Conservation (phyloP, 2,888 invertebrate genomes). For the Gastracanthus pulcherrimus region DNA sequence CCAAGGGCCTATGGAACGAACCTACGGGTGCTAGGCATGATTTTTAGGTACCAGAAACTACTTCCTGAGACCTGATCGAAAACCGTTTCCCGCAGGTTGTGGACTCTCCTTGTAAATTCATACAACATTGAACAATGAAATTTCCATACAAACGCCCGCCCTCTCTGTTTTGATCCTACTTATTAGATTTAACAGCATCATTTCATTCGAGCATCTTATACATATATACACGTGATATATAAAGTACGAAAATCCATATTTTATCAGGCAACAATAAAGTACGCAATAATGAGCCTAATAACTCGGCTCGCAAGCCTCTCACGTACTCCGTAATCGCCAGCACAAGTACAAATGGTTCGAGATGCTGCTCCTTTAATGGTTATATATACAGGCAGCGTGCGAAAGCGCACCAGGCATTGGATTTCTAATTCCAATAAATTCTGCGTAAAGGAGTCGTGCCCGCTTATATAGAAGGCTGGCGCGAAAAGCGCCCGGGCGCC, state of each 20-base stretch:
- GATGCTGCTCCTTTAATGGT: slow-evolving; percentile 69
- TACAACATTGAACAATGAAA: too few species aligned
- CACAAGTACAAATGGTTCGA: slow-evolving; percentile 69
- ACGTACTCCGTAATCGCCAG: slow-evolving; percentile 71
- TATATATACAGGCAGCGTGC: slow-evolving; percentile 68
- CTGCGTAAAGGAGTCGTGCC: slow-evolving; percentile 56
- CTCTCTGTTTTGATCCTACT: too few species aligned
- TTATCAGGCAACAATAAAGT: slow-evolving; percentile 39
- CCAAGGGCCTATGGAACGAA: too few species aligned
- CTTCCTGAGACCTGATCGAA: too few species aligned
- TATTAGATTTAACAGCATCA: too few species aligned
- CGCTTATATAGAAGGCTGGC: neutral
- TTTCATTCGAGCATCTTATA: too few species aligned
- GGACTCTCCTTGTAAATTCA: too few species aligned
- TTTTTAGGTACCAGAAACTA: too few species aligned
- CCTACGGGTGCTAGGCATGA: too few species aligned
- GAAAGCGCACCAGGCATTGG: slow-evolving; percentile 62
- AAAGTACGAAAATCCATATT: slow-evolving; percentile 38
- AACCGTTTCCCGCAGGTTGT: too few species aligned
- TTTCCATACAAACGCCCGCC: too few species aligned
- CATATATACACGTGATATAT: slow-evolving; percentile 1
- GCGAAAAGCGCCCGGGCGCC: neutral
- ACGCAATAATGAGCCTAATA: slow-evolving; percentile 70
- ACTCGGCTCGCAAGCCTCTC: slow-evolving; percentile 69
- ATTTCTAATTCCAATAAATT: slow-evolving; percentile 75